These are phyloP conservation scores for Amblyopsis hoosieri DNA, from an alignment of 2,797 vertebrate species.

Conservation along the genomic window DNA sequence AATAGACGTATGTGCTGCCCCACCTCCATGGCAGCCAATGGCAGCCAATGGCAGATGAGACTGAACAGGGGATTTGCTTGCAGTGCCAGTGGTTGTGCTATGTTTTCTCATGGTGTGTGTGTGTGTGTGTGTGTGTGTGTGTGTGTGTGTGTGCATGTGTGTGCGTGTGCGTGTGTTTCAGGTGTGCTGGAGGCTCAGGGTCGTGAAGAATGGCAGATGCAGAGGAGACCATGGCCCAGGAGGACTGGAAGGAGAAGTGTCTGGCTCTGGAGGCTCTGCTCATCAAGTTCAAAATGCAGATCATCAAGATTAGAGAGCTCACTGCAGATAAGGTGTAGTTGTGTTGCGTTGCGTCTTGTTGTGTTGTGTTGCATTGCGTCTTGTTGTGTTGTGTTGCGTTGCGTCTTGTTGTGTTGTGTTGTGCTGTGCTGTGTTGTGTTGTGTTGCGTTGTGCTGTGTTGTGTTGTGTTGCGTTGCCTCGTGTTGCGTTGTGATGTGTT, in stretches of 20 bases:
- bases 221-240: conserved; percentile 80
- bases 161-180: background rate
- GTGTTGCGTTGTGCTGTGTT: background rate
- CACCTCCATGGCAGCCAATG: conserved; percentile 3
- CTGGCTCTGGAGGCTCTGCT: conserved; percentile 90
- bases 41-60: background rate
- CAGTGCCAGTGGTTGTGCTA: background rate
- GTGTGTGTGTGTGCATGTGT: background rate
- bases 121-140: background rate
- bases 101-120: conserved; percentile 5
- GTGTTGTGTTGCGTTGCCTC: background rate
- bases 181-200: conserved; percentile 12
- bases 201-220: conserved; percentile 84
- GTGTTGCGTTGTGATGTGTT: background rate
- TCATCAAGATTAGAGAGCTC: conserved; percentile 93
- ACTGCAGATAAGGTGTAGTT: conserved; percentile 91
- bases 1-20: background rate
- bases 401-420: background rate
- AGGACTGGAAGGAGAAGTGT: conserved; percentile 95
- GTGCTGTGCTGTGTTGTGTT: background rate
- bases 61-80: background rate
- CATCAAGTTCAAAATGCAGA: conserved; percentile 94
- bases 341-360: background rate
- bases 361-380: background rate
- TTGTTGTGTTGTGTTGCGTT: background rate